Evolutionary conservation across 2,888 invertebrate genomes (phyloP), one percentile per base, ranked within the genome.

Genomic region (Amblyjoppa proteus): DNA sequence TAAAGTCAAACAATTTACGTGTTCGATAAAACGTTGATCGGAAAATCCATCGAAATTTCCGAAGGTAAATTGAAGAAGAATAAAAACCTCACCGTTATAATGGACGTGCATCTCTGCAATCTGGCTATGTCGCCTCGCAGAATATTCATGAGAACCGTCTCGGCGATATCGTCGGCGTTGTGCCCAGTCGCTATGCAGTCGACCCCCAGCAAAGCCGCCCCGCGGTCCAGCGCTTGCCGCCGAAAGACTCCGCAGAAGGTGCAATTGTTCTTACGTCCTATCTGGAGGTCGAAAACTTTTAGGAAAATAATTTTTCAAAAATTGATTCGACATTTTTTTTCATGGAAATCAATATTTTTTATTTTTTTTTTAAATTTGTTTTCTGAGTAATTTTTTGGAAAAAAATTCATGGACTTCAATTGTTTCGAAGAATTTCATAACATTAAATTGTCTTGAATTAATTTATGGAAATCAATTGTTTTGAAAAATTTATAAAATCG

Each of bases 101-200:
- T 97, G 83, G 97, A 96, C 51, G 99, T 99, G 92, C 99, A 99
- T 89, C 99, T 95, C 88, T 97, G 96, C 64, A 99, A 94, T 89
- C 99, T 96, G 0, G 99, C 99, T 87, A 99, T 97, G 94, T 99
- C 99, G 2, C 99, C 99, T 90, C 99, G 95, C 58, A 99, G 95
- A 56, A 99, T 96, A 95, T 99, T 99, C 99, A 99, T 99, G 16
- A 99, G 93, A 31, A 99, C 98, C 6, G 99, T 99, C 94, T 99
- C 99, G 0, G 99, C 99, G 89, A 99, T 98, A 93, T 99, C 99
- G 95, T 98, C 98, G 41, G 98, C 98, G 96, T 99, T 99, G 91
- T 99, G 98, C 0, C 98, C 99, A 2, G 99, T 99, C 0, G 98
- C 99, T 91, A 99, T 97, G 94, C 98, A 98, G 93, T 98, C 97